Percentiles rank a stretch among this genome's conserved stretches.
Conservation (phyloP, 2,888 invertebrate species). For the Myathropa florea region DNA sequence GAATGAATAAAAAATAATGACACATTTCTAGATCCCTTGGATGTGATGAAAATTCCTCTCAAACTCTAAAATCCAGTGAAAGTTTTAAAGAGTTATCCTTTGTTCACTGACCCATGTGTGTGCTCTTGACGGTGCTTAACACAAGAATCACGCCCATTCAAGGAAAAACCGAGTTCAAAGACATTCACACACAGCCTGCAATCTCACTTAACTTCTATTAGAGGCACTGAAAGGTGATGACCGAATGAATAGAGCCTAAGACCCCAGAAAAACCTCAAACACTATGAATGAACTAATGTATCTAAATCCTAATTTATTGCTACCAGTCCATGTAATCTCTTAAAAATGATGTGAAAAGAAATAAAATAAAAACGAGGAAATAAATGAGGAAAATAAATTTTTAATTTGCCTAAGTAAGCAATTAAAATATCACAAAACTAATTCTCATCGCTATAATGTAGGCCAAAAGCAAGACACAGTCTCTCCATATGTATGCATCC, state of each 20-base stretch:
- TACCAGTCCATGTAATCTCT: conserved; percentile 12
- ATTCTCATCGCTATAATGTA: conserved; percentile 39
- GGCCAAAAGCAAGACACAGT: conserved; percentile 58
- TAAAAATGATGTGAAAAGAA: not conserved
- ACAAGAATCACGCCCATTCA: not conserved
- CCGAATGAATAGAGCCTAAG: not conserved
- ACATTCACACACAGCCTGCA: not conserved
- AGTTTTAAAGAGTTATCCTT: not conserved
- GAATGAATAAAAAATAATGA: not conserved
- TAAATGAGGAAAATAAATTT: conserved; percentile 8
- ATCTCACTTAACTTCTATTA: not conserved
- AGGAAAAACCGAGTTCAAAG: not conserved
- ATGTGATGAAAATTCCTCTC: not conserved
- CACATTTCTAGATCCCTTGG: not conserved
- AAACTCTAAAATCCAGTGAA: too few relatives aligned
- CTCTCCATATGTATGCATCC: conserved; percentile 28
- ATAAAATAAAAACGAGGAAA: not conserved
- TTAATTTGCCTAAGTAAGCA: conserved; percentile 58
- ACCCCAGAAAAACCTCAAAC: not conserved
- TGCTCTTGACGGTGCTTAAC: not conserved
- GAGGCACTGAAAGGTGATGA: not conserved
- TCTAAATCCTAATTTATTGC: conserved; percentile 37
- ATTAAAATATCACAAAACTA: conserved; percentile 60
- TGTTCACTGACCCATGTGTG: too few relatives aligned
- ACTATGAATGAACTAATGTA: not conserved